These are phyloP conservation scores for Tridacna crocea DNA, from an alignment of 2,888 invertebrate species.

Conservation along the genomic window DNA sequence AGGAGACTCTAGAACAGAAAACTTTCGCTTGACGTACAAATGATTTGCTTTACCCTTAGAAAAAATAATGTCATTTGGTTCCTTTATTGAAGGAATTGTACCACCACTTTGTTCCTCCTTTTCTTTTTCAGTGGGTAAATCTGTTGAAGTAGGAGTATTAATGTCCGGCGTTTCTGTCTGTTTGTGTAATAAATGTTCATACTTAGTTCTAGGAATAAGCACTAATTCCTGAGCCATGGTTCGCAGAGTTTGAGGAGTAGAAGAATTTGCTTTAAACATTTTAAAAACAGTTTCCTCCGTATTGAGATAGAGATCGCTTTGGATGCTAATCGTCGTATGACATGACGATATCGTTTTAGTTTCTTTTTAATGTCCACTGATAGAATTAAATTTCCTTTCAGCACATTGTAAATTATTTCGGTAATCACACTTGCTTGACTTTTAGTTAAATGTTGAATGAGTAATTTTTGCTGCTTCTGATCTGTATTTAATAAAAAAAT, in stretches of 20 bases:
- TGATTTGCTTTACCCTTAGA: too few species aligned
- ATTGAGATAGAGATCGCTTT: slow-evolving; percentile 29
- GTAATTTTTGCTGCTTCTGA: slow-evolving; percentile 42
- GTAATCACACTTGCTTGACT: slow-evolving; percentile 39
- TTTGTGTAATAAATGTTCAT: slow-evolving; percentile 17
- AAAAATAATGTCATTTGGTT: too few species aligned
- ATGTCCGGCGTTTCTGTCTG: too few species aligned
- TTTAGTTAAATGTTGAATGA: slow-evolving; percentile 34
- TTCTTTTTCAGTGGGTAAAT: too few species aligned
- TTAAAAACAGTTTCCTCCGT: slow-evolving; percentile 33
- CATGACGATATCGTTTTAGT: slow-evolving; percentile 32
- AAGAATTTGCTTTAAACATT: slow-evolving; percentile 34
- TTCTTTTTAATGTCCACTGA: slow-evolving; percentile 21
- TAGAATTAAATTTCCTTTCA: slow-evolving; percentile 34
- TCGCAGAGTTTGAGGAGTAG: slow-evolving; percentile 33
- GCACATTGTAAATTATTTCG: slow-evolving; percentile 42
- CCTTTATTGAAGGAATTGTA: too few species aligned
- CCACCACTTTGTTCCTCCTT: too few species aligned
- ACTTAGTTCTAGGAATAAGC: slow-evolving; percentile 9
- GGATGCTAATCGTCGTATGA: slow-evolving; percentile 30
- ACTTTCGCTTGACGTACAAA: too few species aligned
- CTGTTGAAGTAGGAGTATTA: too few species aligned
- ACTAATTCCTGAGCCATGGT: slow-evolving; percentile 13
- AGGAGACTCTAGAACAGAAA: too few species aligned
- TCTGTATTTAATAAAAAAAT: slow-evolving; percentile 32